Base-by-base conservation (phyloP, 2,888 invertebrate species). In the Mythimna loreyi region DNA sequence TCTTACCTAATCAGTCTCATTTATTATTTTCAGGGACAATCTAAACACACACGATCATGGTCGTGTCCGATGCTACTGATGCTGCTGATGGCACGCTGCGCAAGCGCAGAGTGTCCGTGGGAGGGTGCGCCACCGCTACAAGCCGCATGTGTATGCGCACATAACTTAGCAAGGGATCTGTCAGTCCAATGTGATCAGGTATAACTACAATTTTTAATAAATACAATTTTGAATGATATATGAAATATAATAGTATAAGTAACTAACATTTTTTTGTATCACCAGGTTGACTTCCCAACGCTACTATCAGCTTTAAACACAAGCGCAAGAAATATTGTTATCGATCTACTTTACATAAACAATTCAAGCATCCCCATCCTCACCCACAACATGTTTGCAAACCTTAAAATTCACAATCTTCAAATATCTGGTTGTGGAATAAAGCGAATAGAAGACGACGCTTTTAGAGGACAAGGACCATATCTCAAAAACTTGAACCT, bases 181-280 rank as follows among this genome's bases (percentile, higher is more conserved):
- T 98, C 98, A 43, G 98, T 99, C 78, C 98, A 99, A 93, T 99
- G 98, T 93, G 98, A 98, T 93, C 98, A 98, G 96, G 97, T 97
- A 92, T 28, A 13, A 55, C 6, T 40, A 5, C 19, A 21, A 5
- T 49, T 33, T 28, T 36, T 8, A 4, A 3, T 6, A 16, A 40
- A 40, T 40, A 19, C 16, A 16, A 1, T 40, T 40, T 5, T 5
- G 16, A 40, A 1, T 40, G 40, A 3, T 16, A 40, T 40, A 40
- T 40, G 40, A 40, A 40, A 40, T 45, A 53, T 4, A 45, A 62
- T 21, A 30, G 6, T 68, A 49, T n/a, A 40, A 55, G 57, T 67
- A 55, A 50, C n/a, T 11, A 63, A 40, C 2, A 33, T 55, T 23
- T 9, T 21, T 59, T 64, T 65, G 61, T 57, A 36, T 74, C 79